Conservation (phyloP, 2,113 vertebrate species). For the Apodemus speciosus region DNA sequence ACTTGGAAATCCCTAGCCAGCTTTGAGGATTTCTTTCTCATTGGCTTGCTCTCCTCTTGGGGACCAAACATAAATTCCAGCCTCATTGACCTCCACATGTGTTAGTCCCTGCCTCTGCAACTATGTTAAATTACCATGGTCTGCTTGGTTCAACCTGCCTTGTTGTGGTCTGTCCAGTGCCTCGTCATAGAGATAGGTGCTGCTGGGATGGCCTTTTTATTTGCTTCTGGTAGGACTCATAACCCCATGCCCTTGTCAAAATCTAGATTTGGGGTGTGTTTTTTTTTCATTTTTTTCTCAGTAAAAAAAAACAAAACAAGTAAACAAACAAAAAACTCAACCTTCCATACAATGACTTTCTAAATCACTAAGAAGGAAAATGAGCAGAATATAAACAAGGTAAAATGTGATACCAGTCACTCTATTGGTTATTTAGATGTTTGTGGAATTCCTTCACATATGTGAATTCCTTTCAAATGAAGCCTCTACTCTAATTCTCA, state of each 20-base stretch:
- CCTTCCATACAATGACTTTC: neutral
- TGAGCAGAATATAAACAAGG: conserved; percentile 8
- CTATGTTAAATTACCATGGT: neutral
- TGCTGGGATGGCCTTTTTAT: neutral
- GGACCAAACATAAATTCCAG: neutral
- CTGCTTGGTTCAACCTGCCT: neutral
- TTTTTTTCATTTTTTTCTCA: neutral
- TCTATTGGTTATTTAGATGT: neutral
- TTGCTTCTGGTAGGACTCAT: neutral
- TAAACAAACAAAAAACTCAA: neutral
- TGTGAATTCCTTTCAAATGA: too few species aligned
- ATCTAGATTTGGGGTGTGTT: neutral
- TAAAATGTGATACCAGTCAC: neutral
- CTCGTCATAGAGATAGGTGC: neutral
- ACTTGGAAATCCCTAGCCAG: neutral
- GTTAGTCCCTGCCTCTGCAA: neutral
- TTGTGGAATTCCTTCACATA: conserved; percentile 40
- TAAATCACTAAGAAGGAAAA: neutral
- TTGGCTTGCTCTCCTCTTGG: neutral
- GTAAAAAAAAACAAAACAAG: too few species aligned
- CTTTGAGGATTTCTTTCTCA: neutral
- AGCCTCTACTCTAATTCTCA: conserved; percentile 26
- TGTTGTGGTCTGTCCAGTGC: neutral
- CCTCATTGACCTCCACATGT: neutral
- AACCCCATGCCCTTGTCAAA: neutral